Evolutionary conservation across 2,888 invertebrate genomes (phyloP), one percentile per base, ranked within the genome.

Genomic region (Phania funesta): DNA sequence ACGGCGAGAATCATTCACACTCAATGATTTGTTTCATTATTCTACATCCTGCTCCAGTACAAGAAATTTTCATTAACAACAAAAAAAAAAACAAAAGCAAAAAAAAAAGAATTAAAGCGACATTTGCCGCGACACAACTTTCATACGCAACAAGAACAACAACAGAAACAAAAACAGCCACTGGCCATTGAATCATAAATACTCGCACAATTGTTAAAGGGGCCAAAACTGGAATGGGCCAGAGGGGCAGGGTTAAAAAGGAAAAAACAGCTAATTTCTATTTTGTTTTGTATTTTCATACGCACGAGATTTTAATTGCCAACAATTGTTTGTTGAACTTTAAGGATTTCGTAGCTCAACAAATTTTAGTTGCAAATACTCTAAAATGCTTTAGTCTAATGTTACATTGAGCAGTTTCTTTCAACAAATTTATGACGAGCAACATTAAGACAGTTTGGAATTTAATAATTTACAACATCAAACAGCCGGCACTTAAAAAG

Each of bases 31-130:
- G 88, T 88, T 89, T 88, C 88, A 89, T 88, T 87, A 88, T 87
- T 87, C 26, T 26, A 20, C 26, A 56, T 68, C 32, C 52, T 52
- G 50, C 26, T 44, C n/a, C n/a, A 9, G 58, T 48, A 89, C 89
- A 88, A 88, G 89, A 88, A 89, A 89, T 89, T 88, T 88, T 89
- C 89, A 89, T 89, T 89, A 89, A 88, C 89, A 87, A 87, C 87
- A 86, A 86, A 88, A 88, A 84, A 76, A 84, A 83, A 74, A 88
- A 81, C 76, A 80, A 83, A 54, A 35, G 16, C 9, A 89, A 87
- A 38, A 38, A 38, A 87, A 87, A 87, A 87, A 86, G 87, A 87
- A 70, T 71, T 67, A 80, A 73, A 76, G 70, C 82, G 82, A 84
- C 81, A 81, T 73, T 80, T 77, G 76, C 80, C 80, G 78, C 82